Evolutionary conservation across 2,113 vertebrate species (phyloP), one percentile per base, ranked within the genome.

Genomic region (Anoura caudifer): DNA sequence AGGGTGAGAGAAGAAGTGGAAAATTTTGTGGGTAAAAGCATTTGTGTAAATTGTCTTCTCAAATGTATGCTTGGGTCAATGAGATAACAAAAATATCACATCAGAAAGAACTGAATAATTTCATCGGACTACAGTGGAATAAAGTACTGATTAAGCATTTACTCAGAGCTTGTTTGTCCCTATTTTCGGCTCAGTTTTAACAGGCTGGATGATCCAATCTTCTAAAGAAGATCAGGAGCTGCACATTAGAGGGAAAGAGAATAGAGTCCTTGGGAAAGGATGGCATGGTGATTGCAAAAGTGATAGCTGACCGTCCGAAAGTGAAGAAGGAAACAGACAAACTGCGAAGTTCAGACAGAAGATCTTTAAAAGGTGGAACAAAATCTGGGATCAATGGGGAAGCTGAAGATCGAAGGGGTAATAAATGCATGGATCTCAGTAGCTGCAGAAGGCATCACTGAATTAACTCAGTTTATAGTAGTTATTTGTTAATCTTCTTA

Each of bases 31-130:
- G 61, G 61, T 67, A 90, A 90, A 92, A 72, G 67, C 3, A 52
- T 67, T 81, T 82, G 36, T 86, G 94, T 65, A 70, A 47, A 92
- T 96, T 83, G 47, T 86, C 84, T 94, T 90, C 43, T 85, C 63
- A 33, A 92, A 84, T 73, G 63, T 47, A 14, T 77, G n/a, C 33
- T 20, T 31, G 17, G 6, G 16, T 82, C 22, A 63, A 12, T 61
- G n/a, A 76, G 20, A 65, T 52, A 26, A 59, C 82, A 76, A 75
- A 69, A 54, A 82, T 80, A 45, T 52, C 43, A 7, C 12, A 79
- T 88, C 67, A 94, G 72, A 72, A 61, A 87, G 80, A 92, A 65
- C 9, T 24, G 19, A 33, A 14, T 67, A 63, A 77, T 67, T 83
- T 85, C 47, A 56, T 94, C 50, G 63, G 24, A n/a, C 6, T 38